Evolutionary conservation across 2,797 vertebrate genomes (phyloP).

Genomic region (Chrysocyon brachyurus): DNA sequence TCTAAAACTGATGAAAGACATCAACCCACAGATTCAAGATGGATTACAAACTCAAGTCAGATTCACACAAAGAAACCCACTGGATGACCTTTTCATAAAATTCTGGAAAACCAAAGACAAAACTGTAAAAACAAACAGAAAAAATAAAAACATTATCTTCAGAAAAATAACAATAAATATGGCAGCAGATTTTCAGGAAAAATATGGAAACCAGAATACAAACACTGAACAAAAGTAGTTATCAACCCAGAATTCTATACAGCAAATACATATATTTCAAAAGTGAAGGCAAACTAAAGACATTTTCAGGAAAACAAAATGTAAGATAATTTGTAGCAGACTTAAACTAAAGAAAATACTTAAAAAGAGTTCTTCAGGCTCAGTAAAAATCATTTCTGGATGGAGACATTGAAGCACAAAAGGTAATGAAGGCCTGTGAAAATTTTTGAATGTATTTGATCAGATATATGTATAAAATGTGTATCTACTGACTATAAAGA

Average conservation of each 20-base stretch:
- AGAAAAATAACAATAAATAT: not conserved
- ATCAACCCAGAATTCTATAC: not conserved
- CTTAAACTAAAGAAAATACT: not conserved
- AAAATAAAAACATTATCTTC: not conserved
- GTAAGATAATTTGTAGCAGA: not conserved
- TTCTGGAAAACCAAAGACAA: not conserved
- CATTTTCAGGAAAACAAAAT: slow-evolving; percentile 28
- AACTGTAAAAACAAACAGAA: not conserved
- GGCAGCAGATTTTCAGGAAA: not conserved
- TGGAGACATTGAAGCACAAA: not conserved
- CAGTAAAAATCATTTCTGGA: slow-evolving; percentile 14
- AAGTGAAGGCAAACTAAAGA: not conserved
- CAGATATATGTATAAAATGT: not conserved
- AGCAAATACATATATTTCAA: slow-evolving; percentile 9
- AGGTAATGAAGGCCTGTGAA: not conserved
- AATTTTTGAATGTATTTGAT: slow-evolving; percentile 31
- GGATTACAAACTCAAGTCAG: not conserved
- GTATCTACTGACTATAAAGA: not conserved
- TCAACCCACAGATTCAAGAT: slow-evolving; percentile 42
- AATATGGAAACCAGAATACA: not conserved
- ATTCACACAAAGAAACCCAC: not conserved
- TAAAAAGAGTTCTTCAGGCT: not conserved
- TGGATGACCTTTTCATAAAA: not conserved
- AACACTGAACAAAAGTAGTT: not conserved
- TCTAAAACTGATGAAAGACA: slow-evolving; percentile 33